These are phyloP conservation scores for Corvus moneduloides DNA, from an alignment of 2,113 vertebrate genomes.

Conservation along the genomic window DNA sequence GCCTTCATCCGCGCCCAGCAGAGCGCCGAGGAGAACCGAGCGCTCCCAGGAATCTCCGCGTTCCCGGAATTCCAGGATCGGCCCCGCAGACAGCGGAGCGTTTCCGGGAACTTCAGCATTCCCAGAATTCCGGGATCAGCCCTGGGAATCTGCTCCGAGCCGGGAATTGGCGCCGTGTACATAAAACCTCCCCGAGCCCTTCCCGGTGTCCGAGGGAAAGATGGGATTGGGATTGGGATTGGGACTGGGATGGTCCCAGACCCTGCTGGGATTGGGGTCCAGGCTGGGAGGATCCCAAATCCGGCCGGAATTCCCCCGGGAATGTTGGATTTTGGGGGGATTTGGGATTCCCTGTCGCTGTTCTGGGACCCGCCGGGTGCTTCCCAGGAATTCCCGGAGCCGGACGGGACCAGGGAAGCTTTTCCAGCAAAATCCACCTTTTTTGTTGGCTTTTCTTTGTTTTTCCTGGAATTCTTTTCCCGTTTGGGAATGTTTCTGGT, in stretches of 20 bases:
- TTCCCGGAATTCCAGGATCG: background rate
- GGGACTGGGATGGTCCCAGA: background rate
- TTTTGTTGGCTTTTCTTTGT: background rate
- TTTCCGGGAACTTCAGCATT: background rate
- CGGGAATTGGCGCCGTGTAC: background rate
- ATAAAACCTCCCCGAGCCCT: background rate
- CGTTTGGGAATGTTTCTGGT: fast-evolving
- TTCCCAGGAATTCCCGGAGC: background rate
- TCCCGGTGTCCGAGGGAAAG: background rate
- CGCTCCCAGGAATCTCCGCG: background rate
- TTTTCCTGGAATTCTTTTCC: background rate
- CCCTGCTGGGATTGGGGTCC: background rate
- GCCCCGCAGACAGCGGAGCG: background rate
- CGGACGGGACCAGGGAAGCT: fast-evolving
- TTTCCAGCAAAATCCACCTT: background rate
- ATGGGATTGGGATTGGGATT: background rate
- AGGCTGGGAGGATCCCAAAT: background rate
- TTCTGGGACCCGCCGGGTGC: background rate
- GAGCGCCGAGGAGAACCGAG: background rate
- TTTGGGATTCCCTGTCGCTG: background rate
- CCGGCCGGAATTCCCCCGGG: background rate
- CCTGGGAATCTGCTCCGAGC: background rate
- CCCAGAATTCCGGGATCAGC: background rate
- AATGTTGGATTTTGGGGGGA: background rate
- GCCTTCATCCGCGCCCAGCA: background rate